Conservation (phyloP, 2,888 invertebrate genomes). For the Himalopsyche japonica region DNA sequence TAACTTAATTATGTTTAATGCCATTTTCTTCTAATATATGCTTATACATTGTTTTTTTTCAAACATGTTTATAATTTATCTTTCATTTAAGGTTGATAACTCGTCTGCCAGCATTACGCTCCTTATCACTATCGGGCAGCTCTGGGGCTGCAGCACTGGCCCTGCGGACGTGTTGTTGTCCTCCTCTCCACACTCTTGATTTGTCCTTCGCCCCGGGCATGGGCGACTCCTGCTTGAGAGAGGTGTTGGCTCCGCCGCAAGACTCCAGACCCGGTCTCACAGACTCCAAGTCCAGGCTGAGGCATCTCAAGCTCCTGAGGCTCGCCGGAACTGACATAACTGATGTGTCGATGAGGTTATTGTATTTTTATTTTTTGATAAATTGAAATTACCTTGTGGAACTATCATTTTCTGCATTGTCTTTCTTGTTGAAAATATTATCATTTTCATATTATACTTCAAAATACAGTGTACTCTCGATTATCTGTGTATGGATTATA, state of each 20-base stretch:
- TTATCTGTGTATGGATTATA: too few relatives aligned
- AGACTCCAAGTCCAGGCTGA: constrained; percentile 74
- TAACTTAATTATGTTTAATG: too few relatives aligned
- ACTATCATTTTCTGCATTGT: not conserved
- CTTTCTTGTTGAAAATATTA: too few relatives aligned
- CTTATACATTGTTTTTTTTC: too few relatives aligned
- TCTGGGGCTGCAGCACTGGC: constrained; percentile 79
- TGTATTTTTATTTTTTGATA: constrained; percentile 35
- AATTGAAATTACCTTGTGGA: constrained; percentile 41
- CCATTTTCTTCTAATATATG: too few relatives aligned
- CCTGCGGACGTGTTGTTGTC: constrained; percentile 79
- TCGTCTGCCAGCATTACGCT: constrained; percentile 80
- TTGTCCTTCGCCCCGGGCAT: constrained; percentile 85
- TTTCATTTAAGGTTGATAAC: constrained; percentile 64
- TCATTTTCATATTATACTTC: too few relatives aligned
- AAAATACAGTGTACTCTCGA: too few relatives aligned
- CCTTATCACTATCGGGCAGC: constrained; percentile 77
- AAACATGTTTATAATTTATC: not conserved
- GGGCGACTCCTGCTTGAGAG: constrained; percentile 81
- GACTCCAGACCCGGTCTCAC: constrained; percentile 79
- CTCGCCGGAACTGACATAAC: constrained; percentile 89
- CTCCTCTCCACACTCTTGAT: constrained; percentile 76
- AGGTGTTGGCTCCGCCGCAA: constrained; percentile 84
- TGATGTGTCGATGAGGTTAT: constrained; percentile 73
- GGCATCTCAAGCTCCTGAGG: constrained; percentile 74